Base-by-base conservation (phyloP, 2,888 invertebrate genomes). In the Lysandra coridon region DNA sequence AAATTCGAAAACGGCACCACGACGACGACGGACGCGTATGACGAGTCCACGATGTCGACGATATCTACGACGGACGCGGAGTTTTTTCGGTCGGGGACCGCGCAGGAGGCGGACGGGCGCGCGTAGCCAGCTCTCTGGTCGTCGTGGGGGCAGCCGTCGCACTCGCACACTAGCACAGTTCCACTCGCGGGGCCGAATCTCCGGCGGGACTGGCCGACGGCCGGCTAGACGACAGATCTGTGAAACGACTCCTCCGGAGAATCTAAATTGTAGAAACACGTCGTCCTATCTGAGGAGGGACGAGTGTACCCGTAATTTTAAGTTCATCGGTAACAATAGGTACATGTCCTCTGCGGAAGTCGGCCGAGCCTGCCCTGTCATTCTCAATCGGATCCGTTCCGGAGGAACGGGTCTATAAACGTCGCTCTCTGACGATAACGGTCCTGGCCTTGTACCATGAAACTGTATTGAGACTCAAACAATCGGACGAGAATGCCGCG, bases 61-160 rank as follows among this genome's bases (percentile, higher is more conserved):
- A 91, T 93, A 91, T 93, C 92, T 79, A 95, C 95, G 88, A 95
- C 89, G 82, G 93, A 90, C 88, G 91, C 90, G 82, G 95, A 95
- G 95, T 95, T 95, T 93, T 95, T 95, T 91, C 95, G 95, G 88
- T 92, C 95, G 86, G 93, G 93, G 90, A 93, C 93, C 91, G 94
- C 93, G 91, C 95, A 91, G 91, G 94, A 95, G 92, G 93, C 92
- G 92, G 92, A 90, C 92, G 91, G 89, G 84, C 95, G 92, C 89
- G 92, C 92, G 91, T 94, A 90, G 92, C 92, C 84, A 92, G 92
- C 84, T 89, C 90, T 86, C 89, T 91, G 87, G 88, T 92, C 89
- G 92, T 91, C 86, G 88, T 93, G 86, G 93, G 92, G 85, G 94
- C 94, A 87, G 92, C 94, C 93, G 93, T 92, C 87, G 93, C 92